Evolutionary conservation across 2,797 vertebrate genomes (phyloP).

Genomic region (Clarias fuscus): DNA sequence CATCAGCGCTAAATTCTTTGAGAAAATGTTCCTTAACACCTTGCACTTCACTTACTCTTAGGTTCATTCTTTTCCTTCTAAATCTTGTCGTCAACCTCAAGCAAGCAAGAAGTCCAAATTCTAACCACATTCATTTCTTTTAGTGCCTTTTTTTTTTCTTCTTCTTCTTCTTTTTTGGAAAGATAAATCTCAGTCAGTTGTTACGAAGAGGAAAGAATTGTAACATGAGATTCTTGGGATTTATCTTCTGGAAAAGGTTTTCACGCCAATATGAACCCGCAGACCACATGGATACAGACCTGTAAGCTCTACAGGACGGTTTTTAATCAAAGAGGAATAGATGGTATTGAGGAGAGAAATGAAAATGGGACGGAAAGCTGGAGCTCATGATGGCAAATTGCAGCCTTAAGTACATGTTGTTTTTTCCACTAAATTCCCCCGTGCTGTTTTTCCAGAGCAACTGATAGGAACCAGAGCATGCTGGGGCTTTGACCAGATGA

Average conservation of each 20-base stretch:
- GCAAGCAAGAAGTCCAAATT: background rate
- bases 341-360: background rate
- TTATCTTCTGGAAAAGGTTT: constrained; percentile 39
- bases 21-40: constrained; percentile 13
- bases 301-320: background rate
- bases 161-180: background rate
- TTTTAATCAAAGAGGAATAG: constrained; percentile 11
- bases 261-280: constrained; percentile 5
- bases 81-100: background rate
- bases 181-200: constrained; percentile 32
- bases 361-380: constrained; percentile 11
- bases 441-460: constrained; percentile 23
- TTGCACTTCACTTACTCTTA: background rate
- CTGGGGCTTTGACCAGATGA: constrained; percentile 43
- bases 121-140: background rate
- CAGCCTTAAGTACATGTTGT: background rate
- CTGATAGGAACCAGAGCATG: constrained; percentile 37
- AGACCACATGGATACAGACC: background rate
- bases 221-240: constrained; percentile 38
- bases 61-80: constrained; percentile 1
- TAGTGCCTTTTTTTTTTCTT: background rate
- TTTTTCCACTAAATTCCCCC: constrained; percentile 11
- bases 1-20: constrained; percentile 17
- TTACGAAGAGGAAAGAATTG: constrained; percentile 28
- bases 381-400: background rate